A percentile compares a stretch with the other conserved stretches of the same genome.
phyloP scores from a whole-genome alignment of 2,888 invertebrate species.

The Ashinkailepas kermadecensis region DNA sequence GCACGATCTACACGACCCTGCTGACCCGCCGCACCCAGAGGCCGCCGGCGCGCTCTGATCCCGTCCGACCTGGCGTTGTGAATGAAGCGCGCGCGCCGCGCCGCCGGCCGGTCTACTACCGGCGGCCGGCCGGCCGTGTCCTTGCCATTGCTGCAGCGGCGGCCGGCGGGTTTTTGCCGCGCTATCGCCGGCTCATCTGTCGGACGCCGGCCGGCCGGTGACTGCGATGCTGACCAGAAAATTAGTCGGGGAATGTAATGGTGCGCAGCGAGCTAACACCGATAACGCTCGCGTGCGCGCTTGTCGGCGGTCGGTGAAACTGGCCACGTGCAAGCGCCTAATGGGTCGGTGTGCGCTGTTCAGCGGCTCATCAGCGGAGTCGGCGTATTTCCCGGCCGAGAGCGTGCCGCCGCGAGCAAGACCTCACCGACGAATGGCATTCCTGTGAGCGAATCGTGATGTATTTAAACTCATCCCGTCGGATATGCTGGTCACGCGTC shows the following conservation, averaged over 20 bases:
- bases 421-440: background rate
- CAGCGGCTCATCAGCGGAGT: background rate
- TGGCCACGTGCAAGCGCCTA: background rate
- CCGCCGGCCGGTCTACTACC: background rate
- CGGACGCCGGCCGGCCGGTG: background rate
- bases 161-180: background rate
- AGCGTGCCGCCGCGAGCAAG: background rate
- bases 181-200: background rate
- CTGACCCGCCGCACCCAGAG: too few species aligned
- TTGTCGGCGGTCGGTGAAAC: background rate
- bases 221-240: background rate
- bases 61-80: too few species aligned
- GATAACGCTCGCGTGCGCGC: background rate
- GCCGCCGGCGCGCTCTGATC: too few species aligned
- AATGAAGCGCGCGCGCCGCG: background rate
- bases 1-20: too few species aligned
- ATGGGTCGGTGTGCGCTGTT: background rate
- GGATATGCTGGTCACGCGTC: background rate
- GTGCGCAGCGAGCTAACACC: background rate
- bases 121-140: background rate
- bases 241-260: background rate
- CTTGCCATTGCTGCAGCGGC: background rate
- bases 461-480: background rate
- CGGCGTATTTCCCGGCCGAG: background rate
- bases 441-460: constrained; percentile 9